Percentiles rank a stretch among this genome's conserved stretches.
phyloP scores from a whole-genome alignment of 2,888 invertebrate genomes.

The Oasisia sp. region DNA sequence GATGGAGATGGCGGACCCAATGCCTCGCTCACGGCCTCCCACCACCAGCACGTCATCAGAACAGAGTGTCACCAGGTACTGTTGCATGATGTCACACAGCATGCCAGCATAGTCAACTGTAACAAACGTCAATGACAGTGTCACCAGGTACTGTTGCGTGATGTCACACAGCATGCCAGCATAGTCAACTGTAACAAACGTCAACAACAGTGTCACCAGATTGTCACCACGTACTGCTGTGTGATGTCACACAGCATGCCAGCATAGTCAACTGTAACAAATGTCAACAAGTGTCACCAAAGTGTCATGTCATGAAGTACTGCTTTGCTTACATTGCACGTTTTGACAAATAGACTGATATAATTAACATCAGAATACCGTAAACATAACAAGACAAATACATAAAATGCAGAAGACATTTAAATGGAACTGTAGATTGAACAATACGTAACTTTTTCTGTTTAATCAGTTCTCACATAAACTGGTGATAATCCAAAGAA shows the following conservation, averaged over 20 bases:
- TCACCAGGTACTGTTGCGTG: constrained; percentile 50
- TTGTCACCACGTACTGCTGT: constrained; percentile 49
- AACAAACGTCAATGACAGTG: constrained; percentile 41
- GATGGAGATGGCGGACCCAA: constrained; percentile 55
- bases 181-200: constrained; percentile 29
- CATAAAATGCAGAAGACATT: no score
- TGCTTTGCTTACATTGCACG: no score
- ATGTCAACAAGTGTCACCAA: constrained; percentile 39
- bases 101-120: constrained; percentile 37
- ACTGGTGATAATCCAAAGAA: no score
- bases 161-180: constrained; percentile 43
- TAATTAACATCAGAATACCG: no score
- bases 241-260: constrained; percentile 45
- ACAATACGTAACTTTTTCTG: no score
- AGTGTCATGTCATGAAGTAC: constrained; percentile 36
- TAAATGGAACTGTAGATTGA: no score
- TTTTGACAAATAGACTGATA: no score
- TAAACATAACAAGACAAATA: no score
- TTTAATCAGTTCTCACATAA: no score
- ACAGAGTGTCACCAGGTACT: constrained; percentile 53
- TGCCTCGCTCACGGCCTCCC: constrained; percentile 48
- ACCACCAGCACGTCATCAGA: constrained; percentile 58
- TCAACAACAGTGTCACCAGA: constrained; percentile 49
- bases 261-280: constrained; percentile 30
- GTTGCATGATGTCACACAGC: constrained; percentile 46